These are phyloP conservation scores for Halictus ligatus DNA, from an alignment of 2,888 invertebrate species.

Conservation along the genomic window DNA sequence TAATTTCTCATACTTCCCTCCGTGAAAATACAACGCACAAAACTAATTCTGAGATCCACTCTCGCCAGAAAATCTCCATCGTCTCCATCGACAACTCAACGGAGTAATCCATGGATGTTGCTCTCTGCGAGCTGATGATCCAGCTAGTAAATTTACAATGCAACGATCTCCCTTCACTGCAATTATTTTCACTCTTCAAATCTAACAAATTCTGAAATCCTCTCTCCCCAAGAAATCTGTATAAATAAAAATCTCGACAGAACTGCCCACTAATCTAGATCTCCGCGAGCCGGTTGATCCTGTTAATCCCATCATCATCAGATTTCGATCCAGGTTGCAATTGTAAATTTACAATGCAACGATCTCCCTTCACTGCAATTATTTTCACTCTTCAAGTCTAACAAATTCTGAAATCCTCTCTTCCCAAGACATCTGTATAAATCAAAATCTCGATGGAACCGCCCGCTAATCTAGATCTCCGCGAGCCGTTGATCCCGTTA, in stretches of 20 bases:
- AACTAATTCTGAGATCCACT: constrained; percentile 47
- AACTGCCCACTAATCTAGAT: too few relatives aligned
- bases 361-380: background rate
- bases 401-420: constrained; percentile 53
- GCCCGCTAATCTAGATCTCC: too few relatives aligned
- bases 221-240: constrained; percentile 18
- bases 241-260: background rate
- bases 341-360: too few relatives aligned
- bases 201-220: constrained; percentile 56
- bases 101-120: too few relatives aligned
- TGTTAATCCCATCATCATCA: constrained; percentile 31
- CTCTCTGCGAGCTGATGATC: too few relatives aligned
- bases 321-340: background rate
- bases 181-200: background rate
- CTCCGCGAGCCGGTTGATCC: background rate
- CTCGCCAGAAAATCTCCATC: constrained; percentile 22
- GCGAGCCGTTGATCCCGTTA: constrained; percentile 15
- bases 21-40: background rate
- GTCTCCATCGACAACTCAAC: background rate
- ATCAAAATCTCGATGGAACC: background rate
- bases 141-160: too few relatives aligned
- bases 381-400: background rate
- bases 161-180: background rate
- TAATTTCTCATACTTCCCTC: background rate
- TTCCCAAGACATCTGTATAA: constrained; percentile 23